Base-by-base conservation (phyloP, 2,888 invertebrate species). In the Disparrhopalites patrizii region DNA sequence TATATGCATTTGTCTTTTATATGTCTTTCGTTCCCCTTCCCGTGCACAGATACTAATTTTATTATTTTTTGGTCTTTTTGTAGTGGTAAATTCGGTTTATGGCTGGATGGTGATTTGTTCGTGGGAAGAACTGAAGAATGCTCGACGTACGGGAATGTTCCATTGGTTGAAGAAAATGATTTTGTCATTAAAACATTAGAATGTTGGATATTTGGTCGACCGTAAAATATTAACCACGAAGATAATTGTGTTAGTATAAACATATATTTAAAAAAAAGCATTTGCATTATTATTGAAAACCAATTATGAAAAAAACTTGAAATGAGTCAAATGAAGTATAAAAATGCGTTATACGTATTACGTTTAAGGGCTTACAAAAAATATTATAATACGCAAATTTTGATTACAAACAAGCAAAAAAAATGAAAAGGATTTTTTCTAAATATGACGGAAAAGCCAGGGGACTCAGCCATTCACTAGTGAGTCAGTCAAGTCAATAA, bases 71-170 rank as follows among this genome's bases (percentile, higher is more conserved):
- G 2, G 3, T 69, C 74, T 76, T 43, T 68, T 79, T 79, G 3
- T 81, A 93, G 94, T 80, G 98, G 98, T 72, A 91, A 93, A 80
- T 97, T 95, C 82, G 99, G 98, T 13, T 83, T 99, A 75, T 98
- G 97, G 96, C 82, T 99, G 78, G 98, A 99, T 81, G 94, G 94
- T 68, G 97, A 98, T 82, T 85, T 99, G 75, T 93, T 96, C 83
- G 89, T 93, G 80, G 97, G 97, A 31, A 87, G 96, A 78, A 93
- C 93, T 62, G 93, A 95, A 81, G 85, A 87, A 71, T 99, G 98
- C 85, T 90, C 89, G 81, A 99, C 99, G 58, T 99, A 95, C 82
- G 91, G 91, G 78, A 99, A 99, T 82, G 94, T 95, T 79, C 89
- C 94, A 55, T 85, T 99, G 70, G 89, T 93, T 75, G 90, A 89